A percentile compares a stretch with the other conserved stretches of the same genome.
phyloP scores from a whole-genome alignment of 1,140 invertebrate species.

The Plodia interpunctella region DNA sequence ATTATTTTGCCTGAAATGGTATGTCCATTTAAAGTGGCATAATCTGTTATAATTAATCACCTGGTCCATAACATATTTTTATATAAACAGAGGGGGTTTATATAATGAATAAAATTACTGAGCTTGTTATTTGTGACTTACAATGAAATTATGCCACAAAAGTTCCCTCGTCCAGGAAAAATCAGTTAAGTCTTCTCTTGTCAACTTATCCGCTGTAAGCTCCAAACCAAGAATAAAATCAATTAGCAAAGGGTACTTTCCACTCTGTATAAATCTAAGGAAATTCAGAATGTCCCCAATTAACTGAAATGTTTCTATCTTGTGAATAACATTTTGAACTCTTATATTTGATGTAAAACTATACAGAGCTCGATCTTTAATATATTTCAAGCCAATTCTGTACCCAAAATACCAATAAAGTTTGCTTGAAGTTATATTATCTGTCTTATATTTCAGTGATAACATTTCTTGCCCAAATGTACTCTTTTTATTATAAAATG shows the following conservation, averaged over 20 bases:
- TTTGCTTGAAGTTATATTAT: constrained; percentile 70
- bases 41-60: no score
- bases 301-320: constrained; percentile 75
- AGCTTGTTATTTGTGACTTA: constrained; percentile 48
- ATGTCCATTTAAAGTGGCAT: no score
- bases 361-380: constrained; percentile 75
- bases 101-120: no score
- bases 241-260: constrained; percentile 78
- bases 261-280: constrained; percentile 79
- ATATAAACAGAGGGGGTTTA: no score
- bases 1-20: no score
- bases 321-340: constrained; percentile 71
- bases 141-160: constrained; percentile 83
- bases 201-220: constrained; percentile 70
- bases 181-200: constrained; percentile 75
- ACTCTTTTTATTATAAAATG: constrained; percentile 71
- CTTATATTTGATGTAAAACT: constrained; percentile 72
- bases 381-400: constrained; percentile 74
- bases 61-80: no score
- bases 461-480: constrained; percentile 81
- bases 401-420: constrained; percentile 77
- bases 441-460: constrained; percentile 77
- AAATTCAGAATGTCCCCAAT: constrained; percentile 80
- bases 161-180: constrained; percentile 82
- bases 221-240: constrained; percentile 77